phyloP scores from a whole-genome alignment of 2,797 vertebrate species.

The Iguana delicatissima region DNA sequence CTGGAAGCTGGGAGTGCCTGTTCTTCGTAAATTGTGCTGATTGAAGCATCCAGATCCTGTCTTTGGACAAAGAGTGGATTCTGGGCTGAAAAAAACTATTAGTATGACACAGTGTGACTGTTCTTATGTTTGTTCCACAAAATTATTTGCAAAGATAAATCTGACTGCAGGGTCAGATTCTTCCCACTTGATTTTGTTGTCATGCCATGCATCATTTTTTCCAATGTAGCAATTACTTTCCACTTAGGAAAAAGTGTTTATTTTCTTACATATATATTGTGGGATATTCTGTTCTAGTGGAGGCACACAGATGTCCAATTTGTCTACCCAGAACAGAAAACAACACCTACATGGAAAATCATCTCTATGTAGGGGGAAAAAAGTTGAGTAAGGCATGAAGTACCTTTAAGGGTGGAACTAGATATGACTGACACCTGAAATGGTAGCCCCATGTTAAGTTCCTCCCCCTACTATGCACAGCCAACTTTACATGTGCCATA shows the following conservation, averaged over 20 bases:
- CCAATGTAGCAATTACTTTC: neutral
- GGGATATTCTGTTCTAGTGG: neutral
- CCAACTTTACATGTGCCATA: neutral
- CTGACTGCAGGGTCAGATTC: conserved; percentile 8
- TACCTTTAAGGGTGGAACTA: neutral
- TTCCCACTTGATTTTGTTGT: neutral
- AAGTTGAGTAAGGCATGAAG: neutral
- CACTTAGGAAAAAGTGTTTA: conserved; percentile 9
- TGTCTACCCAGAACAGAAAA: neutral
- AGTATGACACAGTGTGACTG: neutral
- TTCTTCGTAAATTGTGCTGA: neutral
- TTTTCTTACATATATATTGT: neutral
- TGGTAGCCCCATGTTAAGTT: neutral
- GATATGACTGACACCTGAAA: neutral
- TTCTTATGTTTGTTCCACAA: conserved; percentile 15
- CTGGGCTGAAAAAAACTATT: neutral
- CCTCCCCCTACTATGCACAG: neutral
- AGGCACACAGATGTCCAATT: neutral
- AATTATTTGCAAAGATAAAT: conserved; percentile 35
- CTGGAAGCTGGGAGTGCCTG: neutral
- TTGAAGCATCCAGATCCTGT: conserved; percentile 2
- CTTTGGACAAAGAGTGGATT: neutral
- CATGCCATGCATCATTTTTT: neutral
- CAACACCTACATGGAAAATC: neutral
- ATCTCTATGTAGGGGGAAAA: neutral